phyloP scores from a whole-genome alignment of 2,113 vertebrate genomes.

The Diphyllodes magnificus region DNA sequence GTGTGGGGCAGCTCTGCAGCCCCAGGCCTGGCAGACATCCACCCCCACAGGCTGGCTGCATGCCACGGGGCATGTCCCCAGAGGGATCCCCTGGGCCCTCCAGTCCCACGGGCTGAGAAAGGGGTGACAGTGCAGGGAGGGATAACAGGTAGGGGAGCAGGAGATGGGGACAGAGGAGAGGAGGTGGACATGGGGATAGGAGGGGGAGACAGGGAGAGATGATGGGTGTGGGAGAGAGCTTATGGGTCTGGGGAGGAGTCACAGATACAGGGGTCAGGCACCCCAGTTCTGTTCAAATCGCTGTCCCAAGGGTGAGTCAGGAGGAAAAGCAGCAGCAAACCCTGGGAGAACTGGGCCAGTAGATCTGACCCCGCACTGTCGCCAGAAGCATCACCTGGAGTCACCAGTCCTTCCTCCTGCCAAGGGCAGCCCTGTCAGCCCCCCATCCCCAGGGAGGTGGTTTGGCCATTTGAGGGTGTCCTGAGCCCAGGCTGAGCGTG shows the following conservation, averaged over 20 bases:
- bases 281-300: neutral
- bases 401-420: neutral
- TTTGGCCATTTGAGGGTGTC: neutral
- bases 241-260: neutral
- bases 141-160: neutral
- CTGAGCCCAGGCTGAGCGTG: neutral
- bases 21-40: neutral
- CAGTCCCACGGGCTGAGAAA: neutral
- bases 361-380: neutral
- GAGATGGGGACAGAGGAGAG: neutral
- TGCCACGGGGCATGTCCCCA: neutral
- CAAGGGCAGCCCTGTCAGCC: neutral
- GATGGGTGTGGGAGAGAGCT: neutral
- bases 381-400: neutral
- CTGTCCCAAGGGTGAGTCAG: accelerated
- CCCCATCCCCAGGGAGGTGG: neutral
- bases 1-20: neutral
- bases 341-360: neutral
- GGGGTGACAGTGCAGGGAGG: neutral
- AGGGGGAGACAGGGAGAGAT: neutral
- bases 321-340: neutral
- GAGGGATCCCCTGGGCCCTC: neutral
- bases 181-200: neutral
- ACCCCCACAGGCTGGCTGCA: neutral
- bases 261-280: neutral